A percentile compares a stretch with the other conserved stretches of the same genome.
Conservation (phyloP, 1,140 invertebrate species). For the Polyergus mexicanus region DNA sequence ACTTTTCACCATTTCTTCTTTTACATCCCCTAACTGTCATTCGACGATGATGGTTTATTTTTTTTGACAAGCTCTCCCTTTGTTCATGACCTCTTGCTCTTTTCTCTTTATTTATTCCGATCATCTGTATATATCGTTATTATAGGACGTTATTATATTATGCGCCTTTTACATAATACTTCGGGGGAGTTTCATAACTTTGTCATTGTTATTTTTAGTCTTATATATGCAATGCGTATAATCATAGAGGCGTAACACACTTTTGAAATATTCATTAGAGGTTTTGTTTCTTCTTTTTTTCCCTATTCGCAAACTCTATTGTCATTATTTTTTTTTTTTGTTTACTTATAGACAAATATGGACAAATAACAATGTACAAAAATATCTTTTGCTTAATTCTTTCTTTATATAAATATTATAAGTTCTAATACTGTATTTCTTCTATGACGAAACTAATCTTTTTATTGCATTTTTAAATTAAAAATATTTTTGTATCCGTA, state of each 20-base stretch:
- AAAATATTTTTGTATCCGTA: slow-evolving; percentile 66
- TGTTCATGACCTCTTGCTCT: slow-evolving; percentile 26
- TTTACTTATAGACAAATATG: background rate
- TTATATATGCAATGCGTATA: background rate
- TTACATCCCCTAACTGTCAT: background rate
- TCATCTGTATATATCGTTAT: background rate
- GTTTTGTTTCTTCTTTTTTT: background rate
- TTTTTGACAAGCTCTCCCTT: slow-evolving; percentile 14
- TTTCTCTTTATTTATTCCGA: background rate
- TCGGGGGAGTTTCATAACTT: slow-evolving; percentile 62
- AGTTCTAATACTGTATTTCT: slow-evolving; percentile 20
- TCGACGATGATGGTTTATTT: background rate
- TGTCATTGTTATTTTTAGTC: slow-evolving; percentile 57
- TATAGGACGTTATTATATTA: slow-evolving; percentile 18
- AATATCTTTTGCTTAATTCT: background rate
- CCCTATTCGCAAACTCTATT: background rate
- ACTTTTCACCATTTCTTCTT: slow-evolving; percentile 37
- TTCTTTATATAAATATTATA: background rate
- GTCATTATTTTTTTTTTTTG: background rate
- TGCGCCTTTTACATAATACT: slow-evolving; percentile 43
- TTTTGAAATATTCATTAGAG: background rate
- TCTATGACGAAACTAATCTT: slow-evolving; percentile 47
- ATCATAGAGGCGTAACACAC: background rate
- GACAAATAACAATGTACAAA: background rate
- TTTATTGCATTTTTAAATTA: slow-evolving; percentile 23